Base-by-base conservation (phyloP, 2,888 invertebrate species). In the Vandiemenella viatica region DNA sequence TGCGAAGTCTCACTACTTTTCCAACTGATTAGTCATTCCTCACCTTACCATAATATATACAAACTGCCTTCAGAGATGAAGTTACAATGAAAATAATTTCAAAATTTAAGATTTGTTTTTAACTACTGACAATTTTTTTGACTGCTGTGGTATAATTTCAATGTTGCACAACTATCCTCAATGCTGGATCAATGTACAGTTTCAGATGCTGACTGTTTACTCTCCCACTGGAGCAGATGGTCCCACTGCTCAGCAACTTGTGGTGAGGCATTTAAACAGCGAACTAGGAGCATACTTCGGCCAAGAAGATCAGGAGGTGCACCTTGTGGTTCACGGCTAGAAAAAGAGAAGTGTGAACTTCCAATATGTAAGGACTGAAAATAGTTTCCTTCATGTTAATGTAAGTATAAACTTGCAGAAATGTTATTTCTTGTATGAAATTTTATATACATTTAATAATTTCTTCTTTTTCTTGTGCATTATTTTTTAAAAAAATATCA, bases 231-330 rank as follows among this genome's bases (percentile, higher is more conserved):
- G 55, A 54, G 56, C 7, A 40, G 42, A n/a, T 60, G 60, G 61
- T 54, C 56, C 2, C 52, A 57, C 13, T 66, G 66, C 50, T 61
- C 63, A 1, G 59, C 57, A 22, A 61, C 61, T 4, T 58, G 57
- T 50, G 66, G 63, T 1, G 62, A 67, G 10, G 70, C 74, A 0
- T 66, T 71, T 19, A 69, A 71, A 32, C 72, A 74, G 55, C 64
- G 75, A 43, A 73, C 74, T 0, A 65, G 77, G 32, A 65, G 67
- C 3, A 62, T 71, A 32, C 43, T 68, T 4, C 58, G 61, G n/a
- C 60, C 61, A 5, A 60, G 66, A 1, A 62, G 62, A 20, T 58
- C 58, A 23, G 66, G 64, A 13, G 69, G 68, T 2, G 57, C 59
- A 37, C 62, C 63, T 1, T 72, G 72, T 57, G 63, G 60, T 20